These are phyloP conservation scores for Cerceris ruficornis DNA, from an alignment of 2,888 invertebrate species.

Conservation along the genomic window DNA sequence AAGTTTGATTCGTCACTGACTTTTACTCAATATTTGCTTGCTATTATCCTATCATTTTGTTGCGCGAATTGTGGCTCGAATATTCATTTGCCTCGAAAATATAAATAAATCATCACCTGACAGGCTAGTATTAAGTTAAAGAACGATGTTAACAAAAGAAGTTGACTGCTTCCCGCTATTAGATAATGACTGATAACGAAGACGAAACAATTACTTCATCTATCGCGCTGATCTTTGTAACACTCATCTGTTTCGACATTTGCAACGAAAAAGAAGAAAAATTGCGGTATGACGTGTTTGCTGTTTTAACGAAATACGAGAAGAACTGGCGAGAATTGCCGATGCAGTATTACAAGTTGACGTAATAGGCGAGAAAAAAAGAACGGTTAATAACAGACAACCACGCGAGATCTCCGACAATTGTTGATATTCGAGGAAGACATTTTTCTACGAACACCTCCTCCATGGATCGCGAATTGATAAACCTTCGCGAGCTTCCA, in stretches of 20 bases:
- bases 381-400: no score
- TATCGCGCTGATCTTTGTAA: background rate
- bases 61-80: background rate
- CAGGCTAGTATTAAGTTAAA: background rate
- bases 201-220: slow-evolving; percentile 22
- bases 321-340: background rate
- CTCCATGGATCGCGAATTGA: no score
- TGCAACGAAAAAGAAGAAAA: background rate
- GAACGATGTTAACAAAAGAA: background rate
- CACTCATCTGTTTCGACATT: background rate
- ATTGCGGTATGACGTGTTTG: no score
- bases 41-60: no score
- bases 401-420: no score
- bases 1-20: no score
- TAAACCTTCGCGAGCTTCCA: no score
- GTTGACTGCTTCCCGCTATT: slow-evolving; percentile 21
- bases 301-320: background rate
- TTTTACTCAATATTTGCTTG: no score
- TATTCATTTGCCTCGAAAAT: background rate
- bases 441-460: no score
- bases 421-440: no score
- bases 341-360: background rate
- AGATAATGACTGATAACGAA: background rate
- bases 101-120: background rate
- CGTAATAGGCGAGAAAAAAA: no score